phyloP scores from a whole-genome alignment of 2,888 invertebrate species.

The Lochmaea capreae region DNA sequence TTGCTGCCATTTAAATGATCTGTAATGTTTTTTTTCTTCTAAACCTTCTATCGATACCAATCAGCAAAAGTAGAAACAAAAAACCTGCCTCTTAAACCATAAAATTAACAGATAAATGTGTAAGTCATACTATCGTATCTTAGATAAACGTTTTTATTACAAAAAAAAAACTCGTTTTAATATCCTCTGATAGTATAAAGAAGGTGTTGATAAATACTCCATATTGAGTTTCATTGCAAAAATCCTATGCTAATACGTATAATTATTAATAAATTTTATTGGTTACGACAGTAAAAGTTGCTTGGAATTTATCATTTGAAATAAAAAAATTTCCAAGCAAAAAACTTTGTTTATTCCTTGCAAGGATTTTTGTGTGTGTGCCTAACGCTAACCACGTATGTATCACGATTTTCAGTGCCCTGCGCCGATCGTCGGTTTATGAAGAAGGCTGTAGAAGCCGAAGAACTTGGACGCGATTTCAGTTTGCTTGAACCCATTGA shows the following conservation, averaged over 20 bases:
- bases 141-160: too few species aligned
- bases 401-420: not conserved
- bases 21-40: not conserved
- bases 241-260: conserved; percentile 13
- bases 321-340: not conserved
- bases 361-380: not conserved
- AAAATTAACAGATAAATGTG: conserved; percentile 7
- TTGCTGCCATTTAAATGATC: not conserved
- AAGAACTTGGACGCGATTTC: conserved; percentile 34
- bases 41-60: not conserved
- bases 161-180: conserved; percentile 32
- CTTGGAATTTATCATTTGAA: not conserved
- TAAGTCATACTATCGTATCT: too few species aligned
- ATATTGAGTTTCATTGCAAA: conserved; percentile 33
- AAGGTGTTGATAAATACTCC: conserved; percentile 38
- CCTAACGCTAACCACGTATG: not conserved
- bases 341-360: not conserved
- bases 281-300: not conserved
- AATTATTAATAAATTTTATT: conserved; percentile 1
- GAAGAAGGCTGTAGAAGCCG: not conserved
- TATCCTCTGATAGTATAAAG: conserved; percentile 24
- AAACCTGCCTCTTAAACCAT: conserved; percentile 3
- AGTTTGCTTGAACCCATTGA: conserved; percentile 30
- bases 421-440: not conserved
- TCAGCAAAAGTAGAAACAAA: conserved; percentile 7